phyloP scores from a whole-genome alignment of 2,797 vertebrate species.

The Myoxocephalus aenaeus region DNA sequence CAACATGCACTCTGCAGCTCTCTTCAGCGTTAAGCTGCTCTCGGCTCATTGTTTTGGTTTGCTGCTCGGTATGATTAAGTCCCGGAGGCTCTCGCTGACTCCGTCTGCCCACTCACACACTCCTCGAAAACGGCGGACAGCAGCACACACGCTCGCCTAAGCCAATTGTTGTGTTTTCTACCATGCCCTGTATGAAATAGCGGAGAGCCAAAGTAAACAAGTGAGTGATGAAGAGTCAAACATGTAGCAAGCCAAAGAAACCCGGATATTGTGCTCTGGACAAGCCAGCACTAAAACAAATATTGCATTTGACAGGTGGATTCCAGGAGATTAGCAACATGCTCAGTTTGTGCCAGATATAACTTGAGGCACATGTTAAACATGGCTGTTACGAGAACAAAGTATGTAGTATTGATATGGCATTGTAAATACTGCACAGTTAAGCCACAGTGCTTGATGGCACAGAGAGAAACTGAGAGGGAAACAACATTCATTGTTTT shows the following conservation, averaged over 20 bases:
- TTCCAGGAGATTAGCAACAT: background rate
- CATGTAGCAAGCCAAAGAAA: conserved; percentile 5
- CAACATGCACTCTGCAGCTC: conserved; percentile 21
- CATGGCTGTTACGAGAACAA: background rate
- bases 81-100: conserved; percentile 60
- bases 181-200: conserved; percentile 13
- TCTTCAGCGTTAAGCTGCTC: conserved; percentile 37
- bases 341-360: background rate
- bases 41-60: conserved; percentile 64
- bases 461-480: background rate
- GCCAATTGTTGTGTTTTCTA: conserved; percentile 13
- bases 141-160: conserved; percentile 37
- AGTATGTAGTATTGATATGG: background rate
- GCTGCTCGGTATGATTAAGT: conserved; percentile 64
- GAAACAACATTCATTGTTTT: background rate
- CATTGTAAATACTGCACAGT: background rate
- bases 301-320: conserved; percentile 10
- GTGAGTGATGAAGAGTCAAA: conserved; percentile 23
- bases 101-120: conserved; percentile 40
- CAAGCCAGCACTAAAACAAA: conserved; percentile 16
- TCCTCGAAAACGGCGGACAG: conserved; percentile 34
- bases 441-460: background rate
- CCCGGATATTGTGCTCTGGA: background rate
- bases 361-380: background rate
- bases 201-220: conserved; percentile 43